Base-by-base conservation (phyloP, 2,888 invertebrate genomes). In the Plutella xylostella region DNA sequence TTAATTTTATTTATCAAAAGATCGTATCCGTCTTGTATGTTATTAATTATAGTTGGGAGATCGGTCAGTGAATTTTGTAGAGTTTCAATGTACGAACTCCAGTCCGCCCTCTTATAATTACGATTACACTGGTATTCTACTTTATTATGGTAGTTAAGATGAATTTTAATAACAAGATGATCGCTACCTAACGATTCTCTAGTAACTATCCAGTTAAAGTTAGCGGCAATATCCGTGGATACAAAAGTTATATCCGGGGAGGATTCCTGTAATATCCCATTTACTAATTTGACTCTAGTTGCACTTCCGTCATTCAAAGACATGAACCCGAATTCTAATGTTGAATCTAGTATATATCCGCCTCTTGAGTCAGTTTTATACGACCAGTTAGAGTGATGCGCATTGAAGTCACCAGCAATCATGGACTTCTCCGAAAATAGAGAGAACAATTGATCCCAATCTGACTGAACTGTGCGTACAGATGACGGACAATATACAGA, bases 131-230 rank as follows among this genome's bases (percentile, higher is more conserved):
- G n/a, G n/a, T 11, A 19, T 28, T 34, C 39, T 46, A 31, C 31
- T 45, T 17, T 14, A 9, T 15, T 14, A 31, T 21, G 17, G 20
- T 14, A 22, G 11, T 21, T 25, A 1, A 22, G 5, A 5, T 20
- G 25, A 18, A 48, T 25, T 46, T 50, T 69, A 4, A 53, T 50
- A 22, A 47, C 33, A 2, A 49, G 17, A 31, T 49, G 49, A 19
- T 50, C 48, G 28, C 50, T 51, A 1, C 47, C 50, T 15, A 51
- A 22, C 22, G 9, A 31, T 41, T 53, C 53, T 22, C 47, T 51
- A 1, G 22, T 20, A 9, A 48, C 45, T 4, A 17, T 4, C 51
- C 50, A 53, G n/a, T 45, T 15, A 22, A 46, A 37, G 2, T 50
- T 15, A 19, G 47, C 2, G 4, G 53, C 34, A 22, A 50, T 46